Conservation (phyloP, 2,113 vertebrate species). For the Pagrus major region DNA sequence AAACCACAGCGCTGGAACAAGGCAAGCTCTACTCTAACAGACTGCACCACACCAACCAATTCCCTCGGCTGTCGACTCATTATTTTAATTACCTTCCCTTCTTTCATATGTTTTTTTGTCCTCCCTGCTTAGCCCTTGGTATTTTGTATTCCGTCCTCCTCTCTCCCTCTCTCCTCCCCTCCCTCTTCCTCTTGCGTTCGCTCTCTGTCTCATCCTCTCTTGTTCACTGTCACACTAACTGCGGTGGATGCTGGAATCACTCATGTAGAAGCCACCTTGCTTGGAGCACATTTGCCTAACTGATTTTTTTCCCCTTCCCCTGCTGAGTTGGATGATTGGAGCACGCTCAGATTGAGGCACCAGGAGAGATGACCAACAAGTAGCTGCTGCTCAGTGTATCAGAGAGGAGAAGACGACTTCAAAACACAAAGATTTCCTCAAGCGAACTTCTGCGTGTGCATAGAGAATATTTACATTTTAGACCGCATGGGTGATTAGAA, state of each 20-base stretch:
- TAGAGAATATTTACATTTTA: background rate
- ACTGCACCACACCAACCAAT: constrained; percentile 42
- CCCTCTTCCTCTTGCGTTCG: constrained; percentile 40
- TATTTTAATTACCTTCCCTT: constrained; percentile 67
- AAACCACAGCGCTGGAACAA: constrained; percentile 46
- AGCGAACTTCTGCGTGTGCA: background rate
- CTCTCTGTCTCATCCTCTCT: constrained; percentile 74
- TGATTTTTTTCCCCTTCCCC: constrained; percentile 24
- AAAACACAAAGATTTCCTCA: background rate
- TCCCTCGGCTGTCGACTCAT: constrained; percentile 35
- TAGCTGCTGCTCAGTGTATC: constrained; percentile 43
- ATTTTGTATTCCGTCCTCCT: constrained; percentile 73
- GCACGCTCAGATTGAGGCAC: constrained; percentile 33
- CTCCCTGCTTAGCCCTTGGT: constrained; percentile 52
- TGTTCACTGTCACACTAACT: constrained; percentile 78
- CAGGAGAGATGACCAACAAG: constrained; percentile 69
- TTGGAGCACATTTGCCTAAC: constrained; percentile 66
- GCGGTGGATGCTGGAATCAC: constrained; percentile 70
- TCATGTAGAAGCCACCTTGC: constrained; percentile 76
- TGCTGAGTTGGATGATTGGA: constrained; percentile 62
- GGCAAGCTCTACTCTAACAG: constrained; percentile 34
- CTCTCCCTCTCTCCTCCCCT: constrained; percentile 51
- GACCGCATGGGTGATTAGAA: constrained; percentile 1
- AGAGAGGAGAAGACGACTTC: constrained; percentile 25
- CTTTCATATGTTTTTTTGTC: constrained; percentile 60